Evolutionary conservation across 35 echinoderm and acorn worm genomes (phyloP), one percentile per base, ranked within the genome.

Genomic region (Ophioderma brevispina): DNA sequence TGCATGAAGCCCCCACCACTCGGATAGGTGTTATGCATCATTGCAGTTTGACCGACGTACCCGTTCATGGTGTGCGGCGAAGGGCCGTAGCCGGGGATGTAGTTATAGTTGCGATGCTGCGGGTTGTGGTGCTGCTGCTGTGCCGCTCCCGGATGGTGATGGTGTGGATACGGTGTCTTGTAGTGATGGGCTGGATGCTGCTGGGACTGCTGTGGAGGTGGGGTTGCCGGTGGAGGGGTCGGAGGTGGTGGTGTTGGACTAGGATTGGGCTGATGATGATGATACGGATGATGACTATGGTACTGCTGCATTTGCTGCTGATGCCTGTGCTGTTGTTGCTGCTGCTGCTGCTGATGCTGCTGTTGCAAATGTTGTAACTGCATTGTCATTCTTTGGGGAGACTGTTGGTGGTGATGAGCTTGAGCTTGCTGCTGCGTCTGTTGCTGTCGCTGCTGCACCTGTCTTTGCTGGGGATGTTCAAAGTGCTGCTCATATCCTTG

Each of bases 21-120:
- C 35, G 81, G 90, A 78, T 92, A 96, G 3, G 77, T 82, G 56
- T 96, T 92, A 31, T 85, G 83, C 81, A 96, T 92, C 85, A 96
- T 92, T 4, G 17, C 28, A 5, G 86, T 81, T 36, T 89, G 84
- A 28, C 81, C 64, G 42, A 96, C 88, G 91, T 93, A 96, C 49
- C 94, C 94, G 40, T 96, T 96, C 82, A 96, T 89, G 31, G 90
- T 59, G n/a, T n/a, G n/a, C 43, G 37, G 82, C 31, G 55, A 31
- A 46, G 78, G 76, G 41, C 35, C 77, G 83, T 81, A 96, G 37
- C 78, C 86, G 49, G 33, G 82, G 19, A 92, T 80, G 87, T 91
- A 79, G 64, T 91, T 91, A 82, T 91, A 91, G 38, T 82, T 86
- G 34, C 41, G 75, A 80, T 90, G 80, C 35, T 87, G 85, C 14